These are phyloP conservation scores for Anhinga anhinga DNA, from an alignment of 2,113 vertebrate species.

Conservation along the genomic window DNA sequence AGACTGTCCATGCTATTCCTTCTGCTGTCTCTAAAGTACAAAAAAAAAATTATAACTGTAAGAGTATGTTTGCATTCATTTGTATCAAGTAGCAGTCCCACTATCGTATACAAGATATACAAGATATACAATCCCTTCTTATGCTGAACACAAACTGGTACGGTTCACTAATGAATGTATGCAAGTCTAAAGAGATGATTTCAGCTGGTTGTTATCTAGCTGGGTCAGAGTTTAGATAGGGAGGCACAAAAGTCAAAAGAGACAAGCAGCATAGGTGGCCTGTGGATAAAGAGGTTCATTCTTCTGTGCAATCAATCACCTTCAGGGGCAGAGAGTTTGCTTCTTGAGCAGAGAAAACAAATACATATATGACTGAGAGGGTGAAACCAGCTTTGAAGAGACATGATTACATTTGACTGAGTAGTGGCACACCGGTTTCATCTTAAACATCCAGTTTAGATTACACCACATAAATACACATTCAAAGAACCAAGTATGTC, in stretches of 20 bases:
- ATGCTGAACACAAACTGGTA: background rate
- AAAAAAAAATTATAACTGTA: background rate
- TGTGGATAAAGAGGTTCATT: constrained; percentile 40
- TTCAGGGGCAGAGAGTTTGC: background rate
- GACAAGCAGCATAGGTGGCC: constrained; percentile 32
- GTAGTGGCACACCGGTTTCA: background rate
- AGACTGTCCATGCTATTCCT: background rate
- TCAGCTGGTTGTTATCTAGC: background rate
- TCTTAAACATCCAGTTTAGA: background rate
- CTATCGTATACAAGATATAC: background rate
- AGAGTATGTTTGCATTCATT: background rate
- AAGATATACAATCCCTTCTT: background rate
- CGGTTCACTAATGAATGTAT: background rate
- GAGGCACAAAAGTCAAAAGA: background rate
- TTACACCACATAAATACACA: background rate
- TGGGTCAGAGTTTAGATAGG: constrained; percentile 31
- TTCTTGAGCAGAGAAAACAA: constrained; percentile 22
- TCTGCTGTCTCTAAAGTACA: background rate
- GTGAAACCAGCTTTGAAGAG: background rate
- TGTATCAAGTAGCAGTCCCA: background rate
- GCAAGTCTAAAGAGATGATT: background rate
- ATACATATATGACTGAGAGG: background rate
- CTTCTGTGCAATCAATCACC: constrained; percentile 28
- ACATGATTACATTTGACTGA: background rate
- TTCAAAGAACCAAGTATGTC: background rate